Conservation (phyloP, 2,113 vertebrate genomes). For the Oxygymnocypris stewartii region DNA sequence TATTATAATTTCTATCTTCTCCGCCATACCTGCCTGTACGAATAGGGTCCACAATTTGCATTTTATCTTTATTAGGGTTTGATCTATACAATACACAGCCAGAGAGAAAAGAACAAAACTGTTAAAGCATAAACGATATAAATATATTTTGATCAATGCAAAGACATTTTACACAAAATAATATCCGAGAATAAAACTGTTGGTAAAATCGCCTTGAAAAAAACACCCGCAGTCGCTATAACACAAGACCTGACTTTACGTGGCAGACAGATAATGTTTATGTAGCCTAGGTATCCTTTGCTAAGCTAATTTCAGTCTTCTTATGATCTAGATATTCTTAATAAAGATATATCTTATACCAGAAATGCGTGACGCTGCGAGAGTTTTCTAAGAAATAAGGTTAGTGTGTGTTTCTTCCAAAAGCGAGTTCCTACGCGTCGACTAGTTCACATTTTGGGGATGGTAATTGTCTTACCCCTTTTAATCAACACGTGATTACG, state of each 20-base stretch:
- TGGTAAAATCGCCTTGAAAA: not conserved
- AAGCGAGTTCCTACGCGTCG: not conserved
- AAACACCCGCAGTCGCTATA: not conserved
- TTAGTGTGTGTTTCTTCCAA: not conserved
- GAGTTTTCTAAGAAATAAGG: not conserved
- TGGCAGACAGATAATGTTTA: not conserved
- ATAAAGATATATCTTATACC: not conserved
- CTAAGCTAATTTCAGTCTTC: not conserved
- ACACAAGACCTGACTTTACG: not conserved
- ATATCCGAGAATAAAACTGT: not conserved
- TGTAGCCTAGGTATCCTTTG: not conserved
- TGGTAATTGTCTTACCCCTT: not conserved
- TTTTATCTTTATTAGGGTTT: not conserved
- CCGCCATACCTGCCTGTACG: not conserved
- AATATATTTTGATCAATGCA: not conserved
- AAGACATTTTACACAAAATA: not conserved
- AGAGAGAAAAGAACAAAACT: not conserved
- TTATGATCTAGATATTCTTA: not conserved
- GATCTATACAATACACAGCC: not conserved
- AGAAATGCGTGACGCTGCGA: not conserved
- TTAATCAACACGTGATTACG: not conserved
- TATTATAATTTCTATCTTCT: not conserved
- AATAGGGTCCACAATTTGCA: not conserved
- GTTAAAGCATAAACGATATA: not conserved
- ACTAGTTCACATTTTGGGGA: too few species aligned